These are phyloP conservation scores for Hirtodrosophila cameraria DNA, from an alignment of 2,888 invertebrate genomes.

Conservation along the genomic window DNA sequence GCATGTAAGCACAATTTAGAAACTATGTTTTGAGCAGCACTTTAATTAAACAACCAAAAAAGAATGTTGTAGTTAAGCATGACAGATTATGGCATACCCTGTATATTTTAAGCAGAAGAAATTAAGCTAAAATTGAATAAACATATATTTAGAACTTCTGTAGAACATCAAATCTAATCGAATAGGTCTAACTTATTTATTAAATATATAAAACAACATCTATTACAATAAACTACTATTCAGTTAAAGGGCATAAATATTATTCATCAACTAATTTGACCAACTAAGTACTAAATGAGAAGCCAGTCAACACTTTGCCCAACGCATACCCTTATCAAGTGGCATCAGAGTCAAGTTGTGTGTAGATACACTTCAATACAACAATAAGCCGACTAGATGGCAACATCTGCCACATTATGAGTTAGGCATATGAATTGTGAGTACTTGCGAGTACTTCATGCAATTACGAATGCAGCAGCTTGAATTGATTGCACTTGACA, in stretches of 20 bases:
- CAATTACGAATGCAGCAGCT: slow-evolving; percentile 67
- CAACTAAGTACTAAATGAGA: slow-evolving; percentile 5
- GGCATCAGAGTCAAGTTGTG: slow-evolving; percentile 1
- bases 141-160: too few species aligned
- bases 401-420: slow-evolving; percentile 54
- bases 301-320: background rate
- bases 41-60: slow-evolving; percentile 1
- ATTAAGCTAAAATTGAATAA: too few species aligned
- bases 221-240: background rate
- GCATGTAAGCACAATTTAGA: background rate
- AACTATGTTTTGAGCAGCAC: slow-evolving; percentile 12
- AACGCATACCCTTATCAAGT: background rate
- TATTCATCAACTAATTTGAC: background rate
- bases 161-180: too few species aligned
- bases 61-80: background rate
- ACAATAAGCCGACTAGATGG: slow-evolving; percentile 6
- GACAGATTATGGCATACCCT: slow-evolving; percentile 1
- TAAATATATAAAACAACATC: too few species aligned
- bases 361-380: slow-evolving; percentile 8
- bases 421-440: slow-evolving; percentile 41
- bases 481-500: slow-evolving; percentile 68
- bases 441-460: slow-evolving; percentile 43
- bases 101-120: background rate
- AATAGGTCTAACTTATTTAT: too few species aligned
- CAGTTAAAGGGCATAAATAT: background rate